Percentiles rank a stretch among this genome's conserved stretches.
phyloP scores from a whole-genome alignment of 2,888 invertebrate genomes.

The Conus canariensis region DNA sequence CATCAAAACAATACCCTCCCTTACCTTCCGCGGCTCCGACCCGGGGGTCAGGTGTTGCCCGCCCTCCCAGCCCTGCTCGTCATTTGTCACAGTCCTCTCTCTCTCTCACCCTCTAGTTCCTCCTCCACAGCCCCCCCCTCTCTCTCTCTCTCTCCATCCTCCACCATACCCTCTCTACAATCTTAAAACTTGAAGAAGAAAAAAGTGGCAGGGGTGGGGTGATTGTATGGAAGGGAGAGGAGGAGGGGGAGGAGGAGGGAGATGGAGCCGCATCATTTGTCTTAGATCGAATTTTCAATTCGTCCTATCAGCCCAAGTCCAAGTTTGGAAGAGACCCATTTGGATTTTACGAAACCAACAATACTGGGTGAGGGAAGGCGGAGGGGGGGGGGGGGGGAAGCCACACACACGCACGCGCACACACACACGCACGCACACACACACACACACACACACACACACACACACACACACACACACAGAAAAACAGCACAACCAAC shows the following conservation, averaged over 20 bases:
- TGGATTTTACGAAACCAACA: neutral
- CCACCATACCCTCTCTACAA: neutral
- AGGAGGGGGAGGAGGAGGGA: no score
- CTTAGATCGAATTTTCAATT: neutral
- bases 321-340: conserved; percentile 5
- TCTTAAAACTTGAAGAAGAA: neutral
- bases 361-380: no score
- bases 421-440: no score
- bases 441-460: no score
- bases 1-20: conserved; percentile 46
- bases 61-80: conserved; percentile 12
- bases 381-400: no score
- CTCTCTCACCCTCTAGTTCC: no score
- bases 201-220: neutral
- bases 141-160: neutral
- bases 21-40: conserved; percentile 25
- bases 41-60: conserved; percentile 30
- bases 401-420: no score
- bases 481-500: neutral
- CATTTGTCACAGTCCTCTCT: conserved; percentile 31
- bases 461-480: neutral
- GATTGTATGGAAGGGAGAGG: no score
- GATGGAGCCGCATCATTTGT: neutral
- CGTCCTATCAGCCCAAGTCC: neutral
- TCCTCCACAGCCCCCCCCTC: neutral